Evolutionary conservation across 2,888 invertebrate species (phyloP).

Genomic region (Cyclophora punctaria): DNA sequence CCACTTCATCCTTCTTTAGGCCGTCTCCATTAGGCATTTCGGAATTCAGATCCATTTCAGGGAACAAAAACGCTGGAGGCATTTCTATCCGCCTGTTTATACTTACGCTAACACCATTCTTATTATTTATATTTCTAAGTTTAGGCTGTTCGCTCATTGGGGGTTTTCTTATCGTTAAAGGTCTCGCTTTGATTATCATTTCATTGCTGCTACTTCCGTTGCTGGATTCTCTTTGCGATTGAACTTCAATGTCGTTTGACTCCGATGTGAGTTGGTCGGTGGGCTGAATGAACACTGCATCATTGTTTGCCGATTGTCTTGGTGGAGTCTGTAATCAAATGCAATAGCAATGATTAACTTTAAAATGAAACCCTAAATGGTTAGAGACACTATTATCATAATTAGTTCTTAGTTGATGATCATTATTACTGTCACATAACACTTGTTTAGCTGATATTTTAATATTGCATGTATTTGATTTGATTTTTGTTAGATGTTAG

Average conservation of each 20-base stretch:
- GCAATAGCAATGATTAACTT: not conserved
- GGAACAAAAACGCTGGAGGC: constrained; percentile 87
- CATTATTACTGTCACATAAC: no score
- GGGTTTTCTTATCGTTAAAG: constrained; percentile 87
- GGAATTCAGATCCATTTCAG: constrained; percentile 80
- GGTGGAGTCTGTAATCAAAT: constrained; percentile 62
- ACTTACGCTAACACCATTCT: constrained; percentile 78
- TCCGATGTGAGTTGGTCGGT: constrained; percentile 51
- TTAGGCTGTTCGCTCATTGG: constrained; percentile 88
- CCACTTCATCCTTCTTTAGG: constrained; percentile 61
- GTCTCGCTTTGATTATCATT: constrained; percentile 84
- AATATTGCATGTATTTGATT: no score
- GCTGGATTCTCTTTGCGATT: constrained; percentile 60
- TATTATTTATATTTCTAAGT: constrained; percentile 75
- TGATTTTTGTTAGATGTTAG: no score
- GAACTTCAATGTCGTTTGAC: constrained; percentile 45
- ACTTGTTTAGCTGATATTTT: no score
- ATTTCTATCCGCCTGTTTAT: constrained; percentile 86
- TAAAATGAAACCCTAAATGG: not conserved
- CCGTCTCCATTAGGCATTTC: constrained; percentile 58
- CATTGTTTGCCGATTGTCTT: constrained; percentile 65
- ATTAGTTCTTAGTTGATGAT: no score
- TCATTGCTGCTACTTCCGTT: constrained; percentile 53
- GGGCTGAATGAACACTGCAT: constrained; percentile 45
- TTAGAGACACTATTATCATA: not conserved